phyloP scores from a whole-genome alignment of 2,888 invertebrate species.

The Rhingia campestris region DNA sequence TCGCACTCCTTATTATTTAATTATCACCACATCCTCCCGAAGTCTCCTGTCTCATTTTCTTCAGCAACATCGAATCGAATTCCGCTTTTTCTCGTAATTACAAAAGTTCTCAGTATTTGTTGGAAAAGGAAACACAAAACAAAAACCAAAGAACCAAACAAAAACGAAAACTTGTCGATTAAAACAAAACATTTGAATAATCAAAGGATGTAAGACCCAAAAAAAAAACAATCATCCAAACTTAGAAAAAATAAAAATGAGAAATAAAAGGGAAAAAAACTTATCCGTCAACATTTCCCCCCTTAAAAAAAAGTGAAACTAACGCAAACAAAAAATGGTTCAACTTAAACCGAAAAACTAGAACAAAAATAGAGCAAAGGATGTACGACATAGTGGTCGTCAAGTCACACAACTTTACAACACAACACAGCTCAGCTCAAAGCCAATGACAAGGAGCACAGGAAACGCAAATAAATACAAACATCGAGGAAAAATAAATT shows the following conservation, averaged over 20 bases:
- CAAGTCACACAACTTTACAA: neutral
- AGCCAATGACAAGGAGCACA: neutral
- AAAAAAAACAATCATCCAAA: constrained; percentile 6
- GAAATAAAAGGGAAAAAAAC: neutral
- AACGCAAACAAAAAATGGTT: neutral
- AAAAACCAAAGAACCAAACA: neutral
- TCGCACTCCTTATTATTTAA: too few relatives aligned
- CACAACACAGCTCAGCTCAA: neutral
- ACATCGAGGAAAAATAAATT: constrained; percentile 44
- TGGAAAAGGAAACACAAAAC: too few relatives aligned
- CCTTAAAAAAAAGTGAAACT: neutral
- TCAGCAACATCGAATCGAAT: neutral
- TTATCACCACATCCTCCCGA: too few relatives aligned
- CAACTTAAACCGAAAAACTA: neutral
- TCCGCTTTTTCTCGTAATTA: constrained; percentile 14
- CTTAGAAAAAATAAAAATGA: neutral
- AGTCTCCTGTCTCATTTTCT: too few relatives aligned
- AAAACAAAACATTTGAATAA: neutral
- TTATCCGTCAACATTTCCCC: constrained; percentile 7
- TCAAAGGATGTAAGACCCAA: neutral
- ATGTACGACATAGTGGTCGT: neutral
- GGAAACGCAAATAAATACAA: constrained; percentile 46
- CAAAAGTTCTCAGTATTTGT: constrained; percentile 5
- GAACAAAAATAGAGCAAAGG: neutral
- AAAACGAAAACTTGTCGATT: neutral